These are phyloP conservation scores for Cercocebus atys DNA, from an alignment of 2,113 vertebrate species.

Conservation along the genomic window DNA sequence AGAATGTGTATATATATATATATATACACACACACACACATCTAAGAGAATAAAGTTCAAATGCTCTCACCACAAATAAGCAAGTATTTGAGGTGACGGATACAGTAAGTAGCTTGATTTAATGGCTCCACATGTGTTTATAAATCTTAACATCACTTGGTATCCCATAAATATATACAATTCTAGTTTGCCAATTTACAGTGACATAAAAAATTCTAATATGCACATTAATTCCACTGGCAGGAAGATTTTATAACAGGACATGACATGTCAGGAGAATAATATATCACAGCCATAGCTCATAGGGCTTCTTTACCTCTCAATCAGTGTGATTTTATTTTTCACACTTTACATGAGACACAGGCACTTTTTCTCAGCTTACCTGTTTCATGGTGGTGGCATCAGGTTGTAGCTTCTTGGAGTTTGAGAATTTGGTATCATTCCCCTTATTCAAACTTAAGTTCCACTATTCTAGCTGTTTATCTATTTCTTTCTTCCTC, in stretches of 20 bases:
- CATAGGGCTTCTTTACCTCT: not conserved
- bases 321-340: not conserved
- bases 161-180: not conserved
- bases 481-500: not conserved
- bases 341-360: not conserved
- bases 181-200: not conserved
- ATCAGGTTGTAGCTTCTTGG: not conserved
- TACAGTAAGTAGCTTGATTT: not conserved
- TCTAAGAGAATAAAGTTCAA: not conserved
- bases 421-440: not conserved
- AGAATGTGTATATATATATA: too few relatives aligned
- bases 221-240: not conserved
- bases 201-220: not conserved
- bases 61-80: not conserved
- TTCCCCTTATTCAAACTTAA: not conserved
- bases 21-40: rapidly evolving
- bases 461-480: not conserved
- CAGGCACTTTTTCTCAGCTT: not conserved
- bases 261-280: not conserved
- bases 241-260: not conserved
- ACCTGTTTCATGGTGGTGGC: not conserved
- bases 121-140: not conserved
- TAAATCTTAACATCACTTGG: not conserved
- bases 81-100: not conserved
- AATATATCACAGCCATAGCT: not conserved